Evolutionary conservation across 2,888 invertebrate genomes (phyloP), one percentile per base, ranked within the genome.

Genomic region (Vandiemenella viatica): DNA sequence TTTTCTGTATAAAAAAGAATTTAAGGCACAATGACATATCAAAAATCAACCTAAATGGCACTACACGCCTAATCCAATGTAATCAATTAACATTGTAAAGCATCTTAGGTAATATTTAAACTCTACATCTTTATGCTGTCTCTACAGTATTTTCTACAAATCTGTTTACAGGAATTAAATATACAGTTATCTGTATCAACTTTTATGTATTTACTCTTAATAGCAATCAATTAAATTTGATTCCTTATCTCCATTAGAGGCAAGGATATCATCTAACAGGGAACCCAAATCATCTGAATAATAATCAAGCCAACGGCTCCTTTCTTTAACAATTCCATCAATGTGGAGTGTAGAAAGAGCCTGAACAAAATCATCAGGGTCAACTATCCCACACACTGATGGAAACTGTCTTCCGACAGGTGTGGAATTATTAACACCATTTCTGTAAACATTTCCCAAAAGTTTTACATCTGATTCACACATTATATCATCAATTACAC

Each of bases 141-240:
- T n/a, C n/a, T n/a, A n/a, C n/a, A n/a, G n/a, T n/a, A n/a, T n/a
- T n/a, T n/a, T n/a, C n/a, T n/a, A n/a, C n/a, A n/a, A n/a, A n/a
- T n/a, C n/a, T n/a, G n/a, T n/a, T n/a, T n/a, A n/a, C n/a, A n/a
- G n/a, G n/a, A n/a, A n/a, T n/a, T n/a, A n/a, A n/a, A 3, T 32
- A 4, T 32, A 4, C 3, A 10, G n/a, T 32, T 2, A 32, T 23
- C 10, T 23, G 6, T 23, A 23, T 23, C 10, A 23, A 8, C 6
- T 10, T 13, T 32, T 32, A 32, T 3, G 32, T 13, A 10, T 13
- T 32, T 2, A 32, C 10, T 40, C 15, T 66, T 63, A 83, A 59
- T 84, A 84, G 66, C 83, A 84, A 67, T 84, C 84, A 69, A 82
- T 73, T 21, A 70, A 67, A 58, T 80, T 80, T 0, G 74, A 49